Percentiles rank a stretch among this genome's conserved stretches.
Evolutionary conservation across 1,140 invertebrate genomes (phyloP).

Genomic region (Stegodyphus mimosarum): DNA sequence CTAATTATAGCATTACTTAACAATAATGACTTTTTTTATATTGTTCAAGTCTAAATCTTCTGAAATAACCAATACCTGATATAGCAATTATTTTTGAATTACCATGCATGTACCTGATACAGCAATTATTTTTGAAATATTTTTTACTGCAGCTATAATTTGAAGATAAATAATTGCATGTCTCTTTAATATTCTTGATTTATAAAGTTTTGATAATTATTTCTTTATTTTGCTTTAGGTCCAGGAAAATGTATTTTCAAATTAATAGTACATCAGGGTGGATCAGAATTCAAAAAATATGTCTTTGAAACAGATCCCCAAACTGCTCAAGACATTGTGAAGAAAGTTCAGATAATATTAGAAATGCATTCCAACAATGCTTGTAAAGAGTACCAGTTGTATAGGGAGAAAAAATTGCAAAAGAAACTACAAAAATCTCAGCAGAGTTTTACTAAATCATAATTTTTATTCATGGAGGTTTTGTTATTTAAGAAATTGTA

Average conservation of each 20-base stretch:
- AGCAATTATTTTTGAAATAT: too few relatives aligned
- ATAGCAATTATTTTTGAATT: too few relatives aligned
- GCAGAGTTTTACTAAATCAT: constrained; percentile 1
- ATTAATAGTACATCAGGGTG: constrained; percentile 68
- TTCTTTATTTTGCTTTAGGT: constrained; percentile 42
- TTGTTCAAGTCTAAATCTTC: too few relatives aligned
- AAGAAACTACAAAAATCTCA: constrained; percentile 27
- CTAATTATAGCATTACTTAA: too few relatives aligned
- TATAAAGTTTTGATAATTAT: neutral
- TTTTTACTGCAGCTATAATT: too few relatives aligned
- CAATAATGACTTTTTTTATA: too few relatives aligned
- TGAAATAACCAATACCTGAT: too few relatives aligned
- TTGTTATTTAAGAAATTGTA: too few relatives aligned
- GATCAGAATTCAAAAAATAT: constrained; percentile 81
- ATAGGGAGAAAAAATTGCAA: constrained; percentile 51
- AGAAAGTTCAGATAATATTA: constrained; percentile 88
- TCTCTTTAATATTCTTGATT: too few relatives aligned
- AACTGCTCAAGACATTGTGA: constrained; percentile 83
- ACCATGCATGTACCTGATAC: too few relatives aligned
- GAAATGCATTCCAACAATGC: constrained; percentile 81
- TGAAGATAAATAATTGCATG: too few relatives aligned
- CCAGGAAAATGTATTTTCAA: constrained; percentile 68
- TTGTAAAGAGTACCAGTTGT: constrained; percentile 79
- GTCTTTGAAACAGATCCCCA: constrained; percentile 85
- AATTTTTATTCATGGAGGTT: neutral